A percentile compares a stretch with the other conserved stretches of the same genome.
Conservation (phyloP, 1,140 invertebrate species). For the Amyelois transitella region DNA sequence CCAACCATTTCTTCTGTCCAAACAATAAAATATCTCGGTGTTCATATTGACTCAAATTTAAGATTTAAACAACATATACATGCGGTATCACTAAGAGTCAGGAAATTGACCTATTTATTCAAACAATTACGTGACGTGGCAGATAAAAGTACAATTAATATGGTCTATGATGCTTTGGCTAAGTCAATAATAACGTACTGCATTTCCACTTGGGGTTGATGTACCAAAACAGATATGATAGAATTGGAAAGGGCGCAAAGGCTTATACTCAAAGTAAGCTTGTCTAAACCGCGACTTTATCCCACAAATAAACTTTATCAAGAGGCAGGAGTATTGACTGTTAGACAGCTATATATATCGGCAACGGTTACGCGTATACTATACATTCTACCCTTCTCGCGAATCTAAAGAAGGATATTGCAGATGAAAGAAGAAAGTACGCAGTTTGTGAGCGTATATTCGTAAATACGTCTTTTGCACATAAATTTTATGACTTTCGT, state of each 20-base stretch:
- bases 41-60: not conserved
- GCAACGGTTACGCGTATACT: not conserved
- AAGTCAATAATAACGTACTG: conserved; percentile 9
- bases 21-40: not conserved
- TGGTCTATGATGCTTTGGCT: not conserved
- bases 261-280: conserved; percentile 5
- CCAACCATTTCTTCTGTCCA: not conserved
- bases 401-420: no score
- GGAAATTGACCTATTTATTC: no score
- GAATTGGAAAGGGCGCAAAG: conserved; percentile 7
- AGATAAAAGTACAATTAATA: no score
- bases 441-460: no score
- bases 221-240: conserved; percentile 7
- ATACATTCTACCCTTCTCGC: no score
- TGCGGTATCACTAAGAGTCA: no score
- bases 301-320: no score
- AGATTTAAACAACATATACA: not conserved
- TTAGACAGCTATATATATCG: not conserved
- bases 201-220: conserved; percentile 5
- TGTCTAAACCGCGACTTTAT: not conserved
- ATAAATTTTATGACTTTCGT: no score
- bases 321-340: no score
- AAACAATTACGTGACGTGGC: no score
- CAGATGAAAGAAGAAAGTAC: no score
- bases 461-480: no score